Conservation (phyloP, 2,888 invertebrate genomes). For the Rhagophthalmus giganteus region DNA sequence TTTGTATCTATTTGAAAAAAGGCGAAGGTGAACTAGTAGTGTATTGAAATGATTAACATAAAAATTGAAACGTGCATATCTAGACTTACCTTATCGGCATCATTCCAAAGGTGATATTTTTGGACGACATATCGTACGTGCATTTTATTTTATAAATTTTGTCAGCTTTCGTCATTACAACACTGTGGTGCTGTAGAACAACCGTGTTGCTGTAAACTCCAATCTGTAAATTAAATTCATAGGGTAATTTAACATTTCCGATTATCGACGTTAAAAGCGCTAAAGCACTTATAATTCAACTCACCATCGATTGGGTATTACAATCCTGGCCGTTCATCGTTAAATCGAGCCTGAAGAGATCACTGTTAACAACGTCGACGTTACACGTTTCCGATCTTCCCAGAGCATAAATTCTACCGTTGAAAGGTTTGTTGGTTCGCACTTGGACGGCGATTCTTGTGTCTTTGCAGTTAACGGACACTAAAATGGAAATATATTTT, state of each 20-base stretch:
- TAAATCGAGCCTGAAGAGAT: slow-evolving; percentile 87
- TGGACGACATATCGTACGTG: slow-evolving; percentile 94
- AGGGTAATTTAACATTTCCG: background rate
- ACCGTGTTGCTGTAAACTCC: slow-evolving; percentile 94
- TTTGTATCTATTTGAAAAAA: too few species aligned
- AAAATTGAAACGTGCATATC: too few species aligned
- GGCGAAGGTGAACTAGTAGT: too few species aligned
- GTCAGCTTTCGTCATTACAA: slow-evolving; percentile 95
- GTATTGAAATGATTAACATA: too few species aligned
- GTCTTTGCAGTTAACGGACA: slow-evolving; percentile 92
- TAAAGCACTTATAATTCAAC: slow-evolving; percentile 49
- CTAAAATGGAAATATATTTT: slow-evolving; percentile 57
- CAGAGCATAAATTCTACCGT: slow-evolving; percentile 90
- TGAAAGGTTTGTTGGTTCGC: slow-evolving; percentile 91
- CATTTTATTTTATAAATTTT: slow-evolving; percentile 96
- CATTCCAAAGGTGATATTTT: slow-evolving; percentile 96
- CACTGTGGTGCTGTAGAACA: slow-evolving; percentile 91
- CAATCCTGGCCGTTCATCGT: slow-evolving; percentile 94
- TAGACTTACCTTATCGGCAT: slow-evolving; percentile 82
- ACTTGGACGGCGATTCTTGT: slow-evolving; percentile 92
- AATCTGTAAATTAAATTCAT: slow-evolving; percentile 62
- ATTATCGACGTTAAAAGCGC: too few species aligned
- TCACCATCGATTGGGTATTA: slow-evolving; percentile 92
- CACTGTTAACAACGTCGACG: slow-evolving; percentile 90
- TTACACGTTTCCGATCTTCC: slow-evolving; percentile 94